Conservation (phyloP, 1,140 invertebrate genomes). For the Bombus waltoni region DNA sequence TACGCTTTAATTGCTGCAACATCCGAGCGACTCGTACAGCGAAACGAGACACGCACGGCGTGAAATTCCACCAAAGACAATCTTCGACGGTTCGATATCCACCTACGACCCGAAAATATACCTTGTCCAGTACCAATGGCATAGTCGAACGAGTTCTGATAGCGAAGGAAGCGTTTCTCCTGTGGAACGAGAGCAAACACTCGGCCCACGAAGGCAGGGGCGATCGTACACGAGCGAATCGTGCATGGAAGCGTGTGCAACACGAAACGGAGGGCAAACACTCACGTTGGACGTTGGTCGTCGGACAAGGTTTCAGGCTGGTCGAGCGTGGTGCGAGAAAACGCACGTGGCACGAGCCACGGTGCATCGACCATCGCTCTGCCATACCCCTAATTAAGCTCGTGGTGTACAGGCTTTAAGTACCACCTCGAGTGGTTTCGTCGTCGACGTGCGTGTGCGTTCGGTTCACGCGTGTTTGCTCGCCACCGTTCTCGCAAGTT, state of each 20-base stretch:
- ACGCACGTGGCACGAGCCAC: slow-evolving; percentile 57
- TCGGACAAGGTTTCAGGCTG: slow-evolving; percentile 11
- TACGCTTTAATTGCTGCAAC: too few species aligned
- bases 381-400: slow-evolving; percentile 66
- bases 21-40: too few species aligned
- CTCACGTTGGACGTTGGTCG: slow-evolving; percentile 12
- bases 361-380: slow-evolving; percentile 47
- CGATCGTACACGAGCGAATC: slow-evolving; percentile 5
- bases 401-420: slow-evolving; percentile 59
- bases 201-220: slow-evolving; percentile 30
- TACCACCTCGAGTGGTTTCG: slow-evolving; percentile 38
- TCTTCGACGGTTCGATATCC: neutral
- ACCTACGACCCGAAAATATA: neutral
- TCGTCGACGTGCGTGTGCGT: slow-evolving; percentile 33
- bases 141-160: neutral
- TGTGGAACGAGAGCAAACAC: slow-evolving; percentile 65
- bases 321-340: slow-evolving; percentile 45
- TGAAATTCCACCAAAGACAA: too few species aligned
- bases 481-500: slow-evolving; percentile 39
- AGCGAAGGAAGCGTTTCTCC: neutral
- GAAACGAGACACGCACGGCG: too few species aligned
- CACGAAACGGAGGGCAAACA: slow-evolving; percentile 50
- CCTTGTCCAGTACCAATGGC: too few species aligned
- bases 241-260: slow-evolving; percentile 2
- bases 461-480: slow-evolving; percentile 34